Base-by-base conservation (phyloP, 2,888 invertebrate genomes). In the Troides oblongomaculatus region DNA sequence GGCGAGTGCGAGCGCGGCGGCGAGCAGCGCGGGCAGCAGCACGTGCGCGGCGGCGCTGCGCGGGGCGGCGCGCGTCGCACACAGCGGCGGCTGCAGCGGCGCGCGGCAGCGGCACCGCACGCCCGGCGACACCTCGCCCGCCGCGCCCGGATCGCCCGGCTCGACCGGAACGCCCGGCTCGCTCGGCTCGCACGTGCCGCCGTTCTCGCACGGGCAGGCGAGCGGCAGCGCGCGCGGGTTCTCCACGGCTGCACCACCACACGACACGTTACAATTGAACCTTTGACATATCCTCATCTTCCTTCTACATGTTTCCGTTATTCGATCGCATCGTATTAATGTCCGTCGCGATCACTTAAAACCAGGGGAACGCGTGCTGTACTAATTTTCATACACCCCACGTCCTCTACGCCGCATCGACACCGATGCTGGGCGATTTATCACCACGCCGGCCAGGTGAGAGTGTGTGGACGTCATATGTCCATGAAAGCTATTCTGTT, bases 141-240 rank as follows among this genome's bases (percentile, higher is more conserved):
- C 53, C 1, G 10, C 57, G 57, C 57, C 50, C 57, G 57, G 5
- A 21, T 8, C 30, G 30, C 7, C 46, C 5, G 46, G 99, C 99
- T 46, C 82, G 79, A 70, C 97, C 87, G 30, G 30, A 65, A 36
- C 72, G 93, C 93, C 23, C 93, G 88, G 93, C 8, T 87, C 90
- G 1, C 88, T 89, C 56, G 79, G 81, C 46, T 86, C 84, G 86
- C 98, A 98, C 66, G 94, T 84, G 56, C 98, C 98, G 69, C 98
- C 97, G 85, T 98, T 98, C 85, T 96, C 94, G 86, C 99, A 99
- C 64, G 94, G 94, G 77, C 99, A 99, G 60, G 96, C 93, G 76
- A 94, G 93, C 2, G 97, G 98, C 71, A 94, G 93, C 0, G 97
- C 95, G 66, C 96, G 94, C 63, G 95, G 94, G 14, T 94, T 86